Evolutionary conservation across 2,888 invertebrate species (phyloP), one percentile per base, ranked within the genome.

Genomic region (Cataglyphis rosenhaueri): DNA sequence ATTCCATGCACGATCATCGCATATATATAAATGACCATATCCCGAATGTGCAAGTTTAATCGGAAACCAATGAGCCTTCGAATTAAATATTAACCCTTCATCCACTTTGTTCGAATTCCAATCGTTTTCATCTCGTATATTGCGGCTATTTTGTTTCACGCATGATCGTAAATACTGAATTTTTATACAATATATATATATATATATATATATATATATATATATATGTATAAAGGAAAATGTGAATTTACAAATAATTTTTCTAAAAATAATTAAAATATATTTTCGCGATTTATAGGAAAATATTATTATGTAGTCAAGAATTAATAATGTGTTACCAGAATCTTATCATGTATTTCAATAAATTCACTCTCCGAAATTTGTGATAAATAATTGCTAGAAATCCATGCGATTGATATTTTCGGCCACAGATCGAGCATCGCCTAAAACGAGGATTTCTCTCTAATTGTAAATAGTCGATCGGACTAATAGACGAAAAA

Each of bases 341-440:
- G 21, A 44, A 44, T 44, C 44, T 44, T 18, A 44, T 32, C 10
- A 21, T 15, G 44, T 61, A 57, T 15, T 4, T 18, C 25, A 18
- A 59, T 38, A n/a, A 61, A 52, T 44, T 82, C 9, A 6, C n/a
- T 48, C 35, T 35, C 48, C 25, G 1, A 64, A 38, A 18, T 38
- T 2, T 18, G 12, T 65, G 21, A 18, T 9, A 66, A 61, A 41
- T 41, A 59, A 32, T 35, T 15, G 25, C 15, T n/a, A 6, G 15
- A 29, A 48, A 57, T 57, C 2, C 55, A 59, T 62, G 59, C 48
- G 44, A 62, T 75, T 41, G 21, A 21, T 21, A 55, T 10, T 85
- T 73, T 32, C 70, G 74, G 76, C 87, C 89, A 85, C 88, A 83
- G 85, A 87, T 88, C 89, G 71, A 85, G 44, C 48, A 75, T 79